Conservation (phyloP, 1,140 invertebrate genomes). For the Halesus radiatus region DNA sequence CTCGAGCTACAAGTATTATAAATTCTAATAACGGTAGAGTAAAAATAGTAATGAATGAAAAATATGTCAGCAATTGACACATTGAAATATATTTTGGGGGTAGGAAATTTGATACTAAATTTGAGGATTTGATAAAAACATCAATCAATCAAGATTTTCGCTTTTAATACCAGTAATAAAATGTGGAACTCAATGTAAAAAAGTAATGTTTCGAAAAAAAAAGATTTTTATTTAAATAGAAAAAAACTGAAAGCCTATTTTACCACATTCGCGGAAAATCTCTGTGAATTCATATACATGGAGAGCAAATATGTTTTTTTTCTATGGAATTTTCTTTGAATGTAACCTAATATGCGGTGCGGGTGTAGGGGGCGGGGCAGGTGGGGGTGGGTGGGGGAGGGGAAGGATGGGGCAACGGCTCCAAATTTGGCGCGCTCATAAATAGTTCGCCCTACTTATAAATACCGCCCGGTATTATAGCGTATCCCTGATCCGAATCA, state of each 20-base stretch:
- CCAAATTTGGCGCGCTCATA: slow-evolving; percentile 67
- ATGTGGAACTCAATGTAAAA: not conserved
- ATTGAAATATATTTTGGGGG: not conserved
- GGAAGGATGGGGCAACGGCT: slow-evolving; percentile 58
- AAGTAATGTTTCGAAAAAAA: not conserved
- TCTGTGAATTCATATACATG: not conserved
- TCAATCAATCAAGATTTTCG: not conserved
- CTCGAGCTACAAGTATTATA: not conserved
- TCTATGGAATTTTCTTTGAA: not conserved
- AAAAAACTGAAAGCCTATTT: not conserved
- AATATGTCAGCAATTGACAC: not conserved
- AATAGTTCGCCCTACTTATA: slow-evolving; percentile 55
- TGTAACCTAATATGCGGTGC: slow-evolving; percentile 11
- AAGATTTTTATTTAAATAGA: not conserved
- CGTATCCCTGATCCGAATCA: slow-evolving; percentile 50
- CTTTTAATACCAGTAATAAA: too few species aligned
- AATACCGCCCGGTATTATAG: slow-evolving; percentile 52
- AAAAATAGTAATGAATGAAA: not conserved
- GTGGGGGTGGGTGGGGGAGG: slow-evolving; percentile 59
- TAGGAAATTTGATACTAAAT: not conserved
- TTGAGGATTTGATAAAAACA: not conserved
- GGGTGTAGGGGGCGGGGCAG: not conserved
- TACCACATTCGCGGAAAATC: not conserved
- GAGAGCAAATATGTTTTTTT: not conserved
- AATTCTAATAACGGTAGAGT: not conserved